These are phyloP conservation scores for Uromys caudimaculatus DNA, from an alignment of 2,797 vertebrate species.

Conservation along the genomic window DNA sequence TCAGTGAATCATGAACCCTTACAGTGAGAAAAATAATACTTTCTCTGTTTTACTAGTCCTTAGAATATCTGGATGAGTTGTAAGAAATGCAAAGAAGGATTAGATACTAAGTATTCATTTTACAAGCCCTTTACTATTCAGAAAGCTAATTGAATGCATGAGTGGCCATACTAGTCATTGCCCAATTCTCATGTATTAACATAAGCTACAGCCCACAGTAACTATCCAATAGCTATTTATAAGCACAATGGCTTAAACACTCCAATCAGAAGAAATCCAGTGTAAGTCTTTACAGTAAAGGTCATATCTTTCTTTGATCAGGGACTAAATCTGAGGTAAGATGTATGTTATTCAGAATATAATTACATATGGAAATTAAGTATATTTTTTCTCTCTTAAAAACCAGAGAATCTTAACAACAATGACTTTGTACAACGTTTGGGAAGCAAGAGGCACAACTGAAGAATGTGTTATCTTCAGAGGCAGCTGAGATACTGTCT, in stretches of 20 bases:
- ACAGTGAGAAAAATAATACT: not conserved
- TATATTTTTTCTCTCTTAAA: not conserved
- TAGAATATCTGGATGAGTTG: not conserved
- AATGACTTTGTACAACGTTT: not conserved
- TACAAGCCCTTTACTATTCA: constrained; percentile 12
- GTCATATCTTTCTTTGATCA: not conserved
- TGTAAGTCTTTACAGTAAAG: not conserved
- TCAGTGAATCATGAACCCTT: not conserved
- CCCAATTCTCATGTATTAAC: not conserved
- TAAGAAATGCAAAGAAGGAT: constrained; percentile 33
- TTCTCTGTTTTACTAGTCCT: not conserved
- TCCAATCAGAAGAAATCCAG: not conserved
- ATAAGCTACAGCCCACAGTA: not conserved
- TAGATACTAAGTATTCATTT: constrained; percentile 27
- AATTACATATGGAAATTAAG: not conserved
- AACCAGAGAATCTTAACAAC: not conserved
- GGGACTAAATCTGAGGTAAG: not conserved
- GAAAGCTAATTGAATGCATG: not conserved
- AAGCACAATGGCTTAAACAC: not conserved
- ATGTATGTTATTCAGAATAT: not conserved
- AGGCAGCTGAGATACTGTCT: not conserved
- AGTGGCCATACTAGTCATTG: not conserved
- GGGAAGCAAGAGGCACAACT: no score
- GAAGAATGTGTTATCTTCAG: not conserved
- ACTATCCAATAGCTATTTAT: not conserved